phyloP scores from a whole-genome alignment of 1,140 invertebrate species.

The Notospermus geniculatus region DNA sequence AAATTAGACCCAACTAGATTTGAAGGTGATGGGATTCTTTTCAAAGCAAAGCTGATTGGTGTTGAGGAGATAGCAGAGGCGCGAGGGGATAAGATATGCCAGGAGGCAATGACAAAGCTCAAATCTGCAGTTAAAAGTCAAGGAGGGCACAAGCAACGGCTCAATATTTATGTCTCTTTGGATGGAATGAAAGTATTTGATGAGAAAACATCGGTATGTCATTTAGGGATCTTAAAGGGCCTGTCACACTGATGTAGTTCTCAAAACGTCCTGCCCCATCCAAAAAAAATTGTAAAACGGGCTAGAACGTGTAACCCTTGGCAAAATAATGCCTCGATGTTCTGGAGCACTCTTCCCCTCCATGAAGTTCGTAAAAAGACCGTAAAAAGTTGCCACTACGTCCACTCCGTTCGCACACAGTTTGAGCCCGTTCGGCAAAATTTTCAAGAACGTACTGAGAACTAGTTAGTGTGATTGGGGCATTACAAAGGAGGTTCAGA shows the following conservation, averaged over 20 bases:
- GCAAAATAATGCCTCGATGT: too few species aligned
- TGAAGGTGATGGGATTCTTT: slow-evolving; percentile 88
- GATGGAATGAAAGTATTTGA: slow-evolving; percentile 91
- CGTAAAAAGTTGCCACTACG: too few species aligned
- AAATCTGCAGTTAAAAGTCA: slow-evolving; percentile 69
- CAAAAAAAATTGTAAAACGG: neutral
- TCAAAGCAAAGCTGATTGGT: slow-evolving; percentile 94
- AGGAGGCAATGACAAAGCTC: slow-evolving; percentile 42
- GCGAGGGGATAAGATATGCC: slow-evolving; percentile 80
- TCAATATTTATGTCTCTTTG: slow-evolving; percentile 91
- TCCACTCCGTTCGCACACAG: too few species aligned
- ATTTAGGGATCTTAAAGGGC: neutral
- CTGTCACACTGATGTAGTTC: neutral
- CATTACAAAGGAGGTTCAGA: too few species aligned
- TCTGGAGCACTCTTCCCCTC: too few species aligned
- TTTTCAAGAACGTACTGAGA: too few species aligned
- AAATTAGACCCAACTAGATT: slow-evolving; percentile 72
- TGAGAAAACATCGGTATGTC: slow-evolving; percentile 90
- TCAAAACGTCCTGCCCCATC: too few species aligned
- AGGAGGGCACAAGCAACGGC: slow-evolving; percentile 94
- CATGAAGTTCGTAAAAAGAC: too few species aligned
- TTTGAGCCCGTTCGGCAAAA: too few species aligned
- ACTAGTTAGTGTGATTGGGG: too few species aligned
- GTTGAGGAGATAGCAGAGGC: slow-evolving; percentile 90
- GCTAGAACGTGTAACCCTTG: too few species aligned